Evolutionary conservation across 2,113 vertebrate species (phyloP).

Genomic region (Electrona antarctica): DNA sequence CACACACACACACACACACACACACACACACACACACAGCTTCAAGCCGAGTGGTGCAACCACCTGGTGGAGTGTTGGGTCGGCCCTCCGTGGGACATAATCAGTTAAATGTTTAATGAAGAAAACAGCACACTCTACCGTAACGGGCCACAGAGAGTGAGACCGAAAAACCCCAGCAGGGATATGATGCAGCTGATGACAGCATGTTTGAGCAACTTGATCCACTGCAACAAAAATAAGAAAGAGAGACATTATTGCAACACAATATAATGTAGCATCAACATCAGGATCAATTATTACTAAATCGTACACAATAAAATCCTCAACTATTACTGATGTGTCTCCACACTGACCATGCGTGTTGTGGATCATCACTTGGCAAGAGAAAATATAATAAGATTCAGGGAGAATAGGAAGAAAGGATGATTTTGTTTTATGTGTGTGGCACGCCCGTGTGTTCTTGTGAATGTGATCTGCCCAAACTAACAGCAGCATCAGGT

Average conservation of each 20-base stretch:
- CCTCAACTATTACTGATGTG: not conserved
- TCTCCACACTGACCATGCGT: not conserved
- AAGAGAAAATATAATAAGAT: not conserved
- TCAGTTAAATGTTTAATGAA: too few species aligned
- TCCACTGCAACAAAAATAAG: constrained; percentile 85
- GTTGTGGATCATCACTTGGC: not conserved
- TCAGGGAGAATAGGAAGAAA: not conserved
- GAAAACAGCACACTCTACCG: constrained; percentile 79
- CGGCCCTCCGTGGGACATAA: too few species aligned
- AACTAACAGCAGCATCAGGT: not conserved
- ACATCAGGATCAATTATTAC: too few species aligned
- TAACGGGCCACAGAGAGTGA: constrained; percentile 96
- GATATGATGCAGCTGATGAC: constrained; percentile 93
- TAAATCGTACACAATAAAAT: too few species aligned
- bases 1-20: too few species aligned
- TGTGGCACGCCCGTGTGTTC: too few species aligned
- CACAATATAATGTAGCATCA: too few species aligned
- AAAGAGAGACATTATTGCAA: too few species aligned
- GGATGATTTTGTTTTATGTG: not conserved
- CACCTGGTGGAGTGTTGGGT: too few species aligned
- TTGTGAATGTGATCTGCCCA: too few species aligned
- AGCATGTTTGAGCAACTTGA: constrained; percentile 94
- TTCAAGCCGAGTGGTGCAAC: not conserved
- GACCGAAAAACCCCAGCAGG: constrained; percentile 95
- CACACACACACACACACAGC: not conserved